Evolutionary conservation across 2,888 invertebrate species (phyloP), one percentile per base, ranked within the genome.

Genomic region (Spilarctia lutea): DNA sequence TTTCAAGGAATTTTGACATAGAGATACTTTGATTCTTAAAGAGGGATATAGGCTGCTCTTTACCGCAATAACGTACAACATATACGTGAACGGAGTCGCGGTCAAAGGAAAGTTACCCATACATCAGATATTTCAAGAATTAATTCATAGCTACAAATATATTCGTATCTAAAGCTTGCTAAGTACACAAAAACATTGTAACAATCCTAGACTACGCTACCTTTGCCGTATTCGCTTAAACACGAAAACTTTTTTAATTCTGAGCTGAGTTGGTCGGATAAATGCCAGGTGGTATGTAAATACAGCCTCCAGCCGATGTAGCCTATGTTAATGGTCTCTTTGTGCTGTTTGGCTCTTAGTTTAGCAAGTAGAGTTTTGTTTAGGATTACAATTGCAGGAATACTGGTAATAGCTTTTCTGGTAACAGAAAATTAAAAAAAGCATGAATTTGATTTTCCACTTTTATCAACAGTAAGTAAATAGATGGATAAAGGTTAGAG

Each of bases 181-280:
- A 56, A 52, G 56, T 35, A 69, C 16, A 70, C n/a, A 56, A 39
- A 35, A 52, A 18, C 48, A 48, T 30, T 33, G 24, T 48, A 24
- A 33, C 24, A 24, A 33, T 7, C 27, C 69, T n/a, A 70, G 56
- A 56, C 69, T 39, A 56, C 56, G 69, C 39, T 60, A 70, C 69
- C 69, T 70, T 70, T 60, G n/a, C 27, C 56, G 69, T 35, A 56
- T 56, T 56, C 35, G 10, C 27, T 70, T 39, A 27, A 70, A 70
- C 56, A 56, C 56, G 27, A 68, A 71, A 71, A 71, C 39, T 71
- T 71, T 71, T 71, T 71, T 63, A 71, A 71, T 71, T 42, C 63
- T 4, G 42, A 18, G 39, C 56, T 30, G 42, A 60, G 33, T 35
- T 68, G 48, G 73, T 73, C 68, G 42, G 42, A n/a, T n/a, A 63